Conservation (phyloP, 2,888 invertebrate species). For the Gerris lacustris region DNA sequence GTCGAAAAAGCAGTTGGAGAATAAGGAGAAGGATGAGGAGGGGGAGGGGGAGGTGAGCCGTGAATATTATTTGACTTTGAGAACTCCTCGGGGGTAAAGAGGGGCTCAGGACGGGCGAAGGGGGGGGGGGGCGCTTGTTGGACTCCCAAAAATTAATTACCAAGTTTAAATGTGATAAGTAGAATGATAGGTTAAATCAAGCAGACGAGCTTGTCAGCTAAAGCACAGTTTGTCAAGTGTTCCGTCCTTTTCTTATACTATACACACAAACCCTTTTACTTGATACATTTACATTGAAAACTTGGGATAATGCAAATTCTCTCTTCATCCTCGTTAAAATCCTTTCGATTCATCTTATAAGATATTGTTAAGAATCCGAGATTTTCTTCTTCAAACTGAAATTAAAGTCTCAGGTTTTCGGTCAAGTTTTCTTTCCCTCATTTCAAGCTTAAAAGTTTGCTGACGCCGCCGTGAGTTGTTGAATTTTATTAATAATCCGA, state of each 20-base stretch:
- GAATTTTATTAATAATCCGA: not conserved
- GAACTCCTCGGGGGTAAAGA: too few species aligned
- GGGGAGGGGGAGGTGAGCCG: too few species aligned
- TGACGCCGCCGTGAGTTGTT: too few species aligned
- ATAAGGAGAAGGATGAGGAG: too few species aligned
- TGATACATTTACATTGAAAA: not conserved
- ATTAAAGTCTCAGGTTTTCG: not conserved
- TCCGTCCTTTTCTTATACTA: not conserved
- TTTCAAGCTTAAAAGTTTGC: too few species aligned
- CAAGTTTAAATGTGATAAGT: constrained; percentile 3
- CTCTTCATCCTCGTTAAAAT: not conserved
- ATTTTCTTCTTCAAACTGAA: not conserved
- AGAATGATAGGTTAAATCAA: constrained; percentile 1
- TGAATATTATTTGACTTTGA: too few species aligned
- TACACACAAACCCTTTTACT: not conserved
- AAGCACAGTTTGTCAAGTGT: not conserved
- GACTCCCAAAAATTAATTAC: not conserved
- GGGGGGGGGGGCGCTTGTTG: not conserved
- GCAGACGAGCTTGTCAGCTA: not conserved
- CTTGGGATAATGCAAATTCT: not conserved
- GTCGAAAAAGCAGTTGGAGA: too few species aligned
- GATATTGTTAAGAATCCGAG: not conserved
- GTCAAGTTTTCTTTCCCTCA: too few species aligned
- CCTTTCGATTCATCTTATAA: not conserved
- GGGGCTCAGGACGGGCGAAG: too few species aligned